Evolutionary conservation across 2,888 invertebrate genomes (phyloP), one percentile per base, ranked within the genome.

Genomic region (Morpho helenor): DNA sequence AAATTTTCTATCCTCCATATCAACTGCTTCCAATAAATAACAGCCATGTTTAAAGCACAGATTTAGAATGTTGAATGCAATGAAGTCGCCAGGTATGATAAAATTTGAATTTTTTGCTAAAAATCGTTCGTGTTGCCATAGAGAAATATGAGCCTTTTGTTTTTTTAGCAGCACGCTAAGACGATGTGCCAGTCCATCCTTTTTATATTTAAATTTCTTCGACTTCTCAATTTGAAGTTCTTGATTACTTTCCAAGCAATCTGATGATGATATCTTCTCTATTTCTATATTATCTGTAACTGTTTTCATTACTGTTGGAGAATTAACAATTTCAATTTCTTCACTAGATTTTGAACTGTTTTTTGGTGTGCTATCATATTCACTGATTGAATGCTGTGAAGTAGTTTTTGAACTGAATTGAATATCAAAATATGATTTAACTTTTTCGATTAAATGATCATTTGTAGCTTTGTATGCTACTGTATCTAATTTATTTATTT

Each of bases 101-200:
- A 89, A 86, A 65, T 79, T 84, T 8, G 89, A 83, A 69, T 80
- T 82, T 64, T 74, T 79, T 1, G 90, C 91, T 63, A 91, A 73
- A 74, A 79, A 92, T 59, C 79, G 74, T 71, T 93, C 92, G 67
- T 93, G 92, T 72, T 91, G 84, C 92, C 92, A 92, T 55, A 92
- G 76, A 41, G 85, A 84, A 55, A 87, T 62, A 62, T 77, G 82
- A 0, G 87, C 81, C 57, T 77, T 86, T 71, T 90, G 89, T 71
- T 88, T 87, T 74, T 85, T 87, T 62, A 92, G 65, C 8, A 91
- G 71, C 45, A 68, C 73, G 66, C 85, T 80, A 22, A 92, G 68
- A 44, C 90, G 76, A 61, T 76, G 73, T 39, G 91, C 89, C 42
- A 91, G 61, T 1, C 91, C 91, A 65, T 84, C 85, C 66, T 89